phyloP scores from a whole-genome alignment of 2,888 invertebrate species.

The Lepas anatifera region DNA sequence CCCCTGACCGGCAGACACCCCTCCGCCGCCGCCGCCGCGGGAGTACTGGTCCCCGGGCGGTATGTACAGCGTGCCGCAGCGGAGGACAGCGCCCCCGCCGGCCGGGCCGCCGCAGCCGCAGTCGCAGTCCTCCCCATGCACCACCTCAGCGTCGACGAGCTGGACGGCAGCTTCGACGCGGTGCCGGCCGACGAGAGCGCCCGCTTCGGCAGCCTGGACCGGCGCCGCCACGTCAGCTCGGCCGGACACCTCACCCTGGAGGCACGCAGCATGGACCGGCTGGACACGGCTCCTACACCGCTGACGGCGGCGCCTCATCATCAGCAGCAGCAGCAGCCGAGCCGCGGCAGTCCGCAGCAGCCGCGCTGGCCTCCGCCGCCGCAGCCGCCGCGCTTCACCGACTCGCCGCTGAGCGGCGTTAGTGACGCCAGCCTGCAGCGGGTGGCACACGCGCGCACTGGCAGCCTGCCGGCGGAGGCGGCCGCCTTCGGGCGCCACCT shows the following conservation, averaged over 20 bases:
- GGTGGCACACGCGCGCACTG: constrained; percentile 2
- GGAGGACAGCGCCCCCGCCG: constrained; percentile 32
- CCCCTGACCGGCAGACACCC: too few relatives aligned
- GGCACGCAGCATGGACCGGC: constrained; percentile 26
- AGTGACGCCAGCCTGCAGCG: constrained; percentile 13
- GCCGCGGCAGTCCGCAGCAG: constrained; percentile 26
- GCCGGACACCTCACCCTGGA: constrained; percentile 23
- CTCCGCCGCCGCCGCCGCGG: constrained; percentile 18
- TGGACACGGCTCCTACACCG: constrained; percentile 22
- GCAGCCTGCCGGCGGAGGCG: constrained; percentile 2
- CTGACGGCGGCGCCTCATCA: constrained; percentile 13
- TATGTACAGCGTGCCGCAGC: constrained; percentile 35
- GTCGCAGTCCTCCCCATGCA: neutral
- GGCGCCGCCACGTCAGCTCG: constrained; percentile 24
- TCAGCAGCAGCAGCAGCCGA: too few relatives aligned
- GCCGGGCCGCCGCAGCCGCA: neutral
- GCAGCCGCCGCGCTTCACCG: constrained; percentile 26
- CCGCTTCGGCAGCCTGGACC: constrained; percentile 31
- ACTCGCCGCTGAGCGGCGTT: constrained; percentile 21
- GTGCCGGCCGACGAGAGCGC: constrained; percentile 13
- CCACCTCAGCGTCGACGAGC: constrained; percentile 24
- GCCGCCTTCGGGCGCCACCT: neutral
- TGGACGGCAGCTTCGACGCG: constrained; percentile 17
- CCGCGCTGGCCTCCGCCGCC: constrained; percentile 25
- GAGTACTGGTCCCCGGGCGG: constrained; percentile 30